A percentile compares a stretch with the other conserved stretches of the same genome.
Evolutionary conservation across 2,888 invertebrate genomes (phyloP).

Genomic region (Buathra laborator): DNA sequence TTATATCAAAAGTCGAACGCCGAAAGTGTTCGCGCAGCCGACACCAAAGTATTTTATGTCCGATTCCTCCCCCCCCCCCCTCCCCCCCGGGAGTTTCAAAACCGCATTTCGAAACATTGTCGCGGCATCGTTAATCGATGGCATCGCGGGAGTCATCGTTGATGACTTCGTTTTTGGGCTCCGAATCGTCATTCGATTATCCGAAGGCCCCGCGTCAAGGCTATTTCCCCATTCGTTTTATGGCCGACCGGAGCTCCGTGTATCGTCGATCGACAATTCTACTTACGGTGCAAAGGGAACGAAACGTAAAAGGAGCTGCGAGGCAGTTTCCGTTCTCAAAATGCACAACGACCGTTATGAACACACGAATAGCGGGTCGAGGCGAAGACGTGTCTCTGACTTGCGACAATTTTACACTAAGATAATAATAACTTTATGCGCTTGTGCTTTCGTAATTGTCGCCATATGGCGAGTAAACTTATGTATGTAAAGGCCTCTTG

Average conservation of each 20-base stretch:
- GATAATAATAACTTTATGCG: neutral
- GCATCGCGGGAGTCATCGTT: slow-evolving; percentile 1
- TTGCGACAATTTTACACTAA: slow-evolving; percentile 10
- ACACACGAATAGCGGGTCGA: slow-evolving; percentile 40
- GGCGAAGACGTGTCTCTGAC: slow-evolving; percentile 21
- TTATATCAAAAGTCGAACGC: slow-evolving; percentile 57
- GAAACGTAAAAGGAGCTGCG: slow-evolving; percentile 53
- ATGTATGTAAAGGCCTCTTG: slow-evolving; percentile 14
- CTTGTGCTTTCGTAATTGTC: slow-evolving; percentile 15
- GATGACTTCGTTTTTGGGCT: slow-evolving; percentile 29
- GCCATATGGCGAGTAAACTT: slow-evolving; percentile 6
- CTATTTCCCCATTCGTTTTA: slow-evolving; percentile 35
- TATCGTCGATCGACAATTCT: slow-evolving; percentile 38
- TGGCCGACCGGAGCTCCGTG: neutral
- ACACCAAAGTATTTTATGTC: neutral
- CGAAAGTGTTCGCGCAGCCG: neutral
- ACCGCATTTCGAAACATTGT: slow-evolving; percentile 1
- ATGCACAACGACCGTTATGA: slow-evolving; percentile 63
- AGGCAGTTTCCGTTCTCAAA: slow-evolving; percentile 55
- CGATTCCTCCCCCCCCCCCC: neutral
- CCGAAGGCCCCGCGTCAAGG: slow-evolving; percentile 34
- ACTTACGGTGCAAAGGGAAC: slow-evolving; percentile 50
- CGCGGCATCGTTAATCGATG: neutral
- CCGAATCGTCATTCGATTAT: slow-evolving; percentile 35
- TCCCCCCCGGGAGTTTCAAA: slow-evolving; percentile 12